These are phyloP conservation scores for Meteorus sp. DNA, from an alignment of 1,140 invertebrate species.

Conservation along the genomic window DNA sequence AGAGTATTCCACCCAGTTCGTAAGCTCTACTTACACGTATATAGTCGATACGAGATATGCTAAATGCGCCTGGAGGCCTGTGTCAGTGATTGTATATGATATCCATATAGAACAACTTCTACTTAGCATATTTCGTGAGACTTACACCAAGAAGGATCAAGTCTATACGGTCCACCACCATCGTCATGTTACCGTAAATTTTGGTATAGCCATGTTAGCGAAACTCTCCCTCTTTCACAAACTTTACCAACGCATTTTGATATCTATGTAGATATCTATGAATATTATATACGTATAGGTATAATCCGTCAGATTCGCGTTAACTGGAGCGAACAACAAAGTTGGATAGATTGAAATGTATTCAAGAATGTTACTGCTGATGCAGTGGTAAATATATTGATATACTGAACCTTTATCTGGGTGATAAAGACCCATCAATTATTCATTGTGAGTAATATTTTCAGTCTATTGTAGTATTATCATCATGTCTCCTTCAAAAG, in stretches of 20 bases:
- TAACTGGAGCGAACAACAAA: conserved; percentile 3
- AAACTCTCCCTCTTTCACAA: too few species aligned
- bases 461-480: too few species aligned
- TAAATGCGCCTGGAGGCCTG: neutral
- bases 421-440: too few species aligned
- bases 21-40: too few species aligned
- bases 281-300: conserved; percentile 30
- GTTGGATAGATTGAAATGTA: conserved; percentile 5
- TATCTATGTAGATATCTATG: conserved; percentile 8
- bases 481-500: too few species aligned
- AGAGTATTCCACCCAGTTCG: too few species aligned
- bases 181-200: neutral
- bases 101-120: conserved; percentile 9
- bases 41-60: conserved; percentile 12
- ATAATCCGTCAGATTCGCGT: conserved; percentile 32
- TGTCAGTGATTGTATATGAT: neutral
- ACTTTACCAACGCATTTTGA: conserved; percentile 32
- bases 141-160: conserved; percentile 18
- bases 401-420: too few species aligned
- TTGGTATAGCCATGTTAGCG: neutral
- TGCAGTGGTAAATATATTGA: too few species aligned
- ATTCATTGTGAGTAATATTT: too few species aligned
- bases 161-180: conserved; percentile 22
- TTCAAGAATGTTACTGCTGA: neutral
- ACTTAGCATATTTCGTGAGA: conserved; percentile 10